These are phyloP conservation scores for Phoxinus phoxinus DNA, from an alignment of 2,113 vertebrate species.

Conservation along the genomic window DNA sequence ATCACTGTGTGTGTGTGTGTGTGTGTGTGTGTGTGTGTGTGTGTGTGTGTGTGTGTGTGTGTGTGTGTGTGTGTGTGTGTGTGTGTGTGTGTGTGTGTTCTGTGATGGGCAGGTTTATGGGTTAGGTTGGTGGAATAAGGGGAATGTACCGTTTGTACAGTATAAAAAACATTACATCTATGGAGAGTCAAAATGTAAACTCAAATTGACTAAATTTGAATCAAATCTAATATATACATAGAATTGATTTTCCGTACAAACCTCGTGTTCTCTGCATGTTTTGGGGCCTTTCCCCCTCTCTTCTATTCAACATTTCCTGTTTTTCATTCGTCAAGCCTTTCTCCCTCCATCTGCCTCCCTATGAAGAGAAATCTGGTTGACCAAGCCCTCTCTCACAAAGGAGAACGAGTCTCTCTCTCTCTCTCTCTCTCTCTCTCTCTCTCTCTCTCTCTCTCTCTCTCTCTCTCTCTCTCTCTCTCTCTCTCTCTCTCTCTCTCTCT, in stretches of 20 bases:
- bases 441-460: too few relatives aligned
- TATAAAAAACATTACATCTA: too few relatives aligned
- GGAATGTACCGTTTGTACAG: too few relatives aligned
- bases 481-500: conserved; percentile 45
- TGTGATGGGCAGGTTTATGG: too few relatives aligned
- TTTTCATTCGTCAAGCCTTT: conserved; percentile 22
- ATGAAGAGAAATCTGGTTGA: conserved; percentile 62
- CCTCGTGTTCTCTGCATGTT: not conserved
- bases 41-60: too few relatives aligned
- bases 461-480: conserved; percentile 49
- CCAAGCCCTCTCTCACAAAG: conserved; percentile 62
- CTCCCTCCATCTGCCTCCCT: conserved; percentile 2
- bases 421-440: conserved; percentile 43
- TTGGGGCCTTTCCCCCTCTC: not conserved
- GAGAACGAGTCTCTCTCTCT: conserved; percentile 40
- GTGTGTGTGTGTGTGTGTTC: too few relatives aligned
- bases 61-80: too few relatives aligned
- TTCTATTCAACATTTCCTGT: conserved; percentile 1
- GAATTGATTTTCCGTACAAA: not conserved
- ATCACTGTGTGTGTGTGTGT: not conserved
- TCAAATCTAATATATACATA: not conserved
- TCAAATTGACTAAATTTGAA: not conserved
- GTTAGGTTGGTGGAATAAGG: too few relatives aligned
- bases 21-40: too few relatives aligned
- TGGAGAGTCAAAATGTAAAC: too few relatives aligned